Evolutionary conservation across 2,113 vertebrate species (phyloP).

Genomic region (Cyrtonyx montezumae): DNA sequence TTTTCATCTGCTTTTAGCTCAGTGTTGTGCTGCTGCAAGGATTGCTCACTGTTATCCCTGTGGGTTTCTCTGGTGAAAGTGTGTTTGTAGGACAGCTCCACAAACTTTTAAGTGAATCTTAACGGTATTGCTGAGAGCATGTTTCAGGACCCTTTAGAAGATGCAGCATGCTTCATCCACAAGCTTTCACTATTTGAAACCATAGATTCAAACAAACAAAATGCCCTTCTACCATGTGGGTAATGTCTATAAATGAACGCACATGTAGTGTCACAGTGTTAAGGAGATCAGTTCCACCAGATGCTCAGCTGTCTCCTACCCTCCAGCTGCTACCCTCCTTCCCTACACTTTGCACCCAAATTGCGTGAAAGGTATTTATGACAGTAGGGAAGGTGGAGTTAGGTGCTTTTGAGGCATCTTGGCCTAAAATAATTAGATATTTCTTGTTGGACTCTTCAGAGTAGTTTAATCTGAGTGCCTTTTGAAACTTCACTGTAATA

Average conservation of each 20-base stretch:
- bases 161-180: not conserved
- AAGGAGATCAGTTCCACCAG: not conserved
- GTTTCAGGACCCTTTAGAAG: not conserved
- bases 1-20: not conserved
- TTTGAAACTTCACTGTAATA: constrained; percentile 16
- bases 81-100: not conserved
- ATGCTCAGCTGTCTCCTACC: constrained; percentile 43
- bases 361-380: constrained; percentile 66
- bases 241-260: constrained; percentile 26
- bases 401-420: constrained; percentile 28
- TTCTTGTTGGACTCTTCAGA: constrained; percentile 40
- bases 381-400: constrained; percentile 37
- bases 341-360: not conserved
- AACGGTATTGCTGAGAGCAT: not conserved
- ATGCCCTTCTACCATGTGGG: not conserved
- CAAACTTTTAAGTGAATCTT: not conserved
- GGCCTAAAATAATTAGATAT: not conserved
- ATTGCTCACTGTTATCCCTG: accelerated
- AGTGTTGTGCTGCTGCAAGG: not conserved
- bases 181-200: not conserved
- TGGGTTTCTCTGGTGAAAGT: not conserved
- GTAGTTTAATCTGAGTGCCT: constrained; percentile 1
- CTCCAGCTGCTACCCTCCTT: constrained; percentile 55
- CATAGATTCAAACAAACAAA: not conserved
- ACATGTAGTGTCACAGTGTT: not conserved